Evolutionary conservation across 2,797 vertebrate genomes (phyloP).

Genomic region (Hippocampus kuda): DNA sequence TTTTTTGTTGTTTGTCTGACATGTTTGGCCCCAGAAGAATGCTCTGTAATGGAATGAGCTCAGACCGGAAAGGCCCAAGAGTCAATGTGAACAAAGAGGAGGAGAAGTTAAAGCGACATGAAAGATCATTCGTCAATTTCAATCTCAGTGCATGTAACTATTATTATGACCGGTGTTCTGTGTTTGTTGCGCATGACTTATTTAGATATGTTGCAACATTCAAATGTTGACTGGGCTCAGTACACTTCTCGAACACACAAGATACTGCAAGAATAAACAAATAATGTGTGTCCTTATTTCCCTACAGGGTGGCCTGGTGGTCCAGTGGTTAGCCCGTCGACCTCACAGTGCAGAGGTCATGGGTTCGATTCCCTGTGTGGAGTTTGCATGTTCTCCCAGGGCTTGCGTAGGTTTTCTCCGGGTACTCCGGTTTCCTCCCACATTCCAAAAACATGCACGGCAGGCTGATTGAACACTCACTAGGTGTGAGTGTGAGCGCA

Average conservation of each 20-base stretch:
- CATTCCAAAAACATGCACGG: no score
- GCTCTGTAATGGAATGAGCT: constrained; percentile 55
- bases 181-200: constrained; percentile 48
- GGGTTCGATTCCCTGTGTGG: no score
- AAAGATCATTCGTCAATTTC: constrained; percentile 61
- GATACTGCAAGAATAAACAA: background rate
- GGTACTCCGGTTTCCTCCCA: no score
- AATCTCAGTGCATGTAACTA: constrained; percentile 47
- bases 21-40: constrained; percentile 39
- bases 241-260: background rate
- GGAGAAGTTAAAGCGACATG: constrained; percentile 48
- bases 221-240: background rate
- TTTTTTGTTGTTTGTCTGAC: constrained; percentile 32
- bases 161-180: constrained; percentile 39
- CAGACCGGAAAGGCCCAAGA: constrained; percentile 43
- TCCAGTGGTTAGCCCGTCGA: no score
- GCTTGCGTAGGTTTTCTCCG: no score
- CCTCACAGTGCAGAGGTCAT: no score
- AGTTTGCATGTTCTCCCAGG: no score
- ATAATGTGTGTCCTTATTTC: no score
- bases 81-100: constrained; percentile 38
- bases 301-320: no score
- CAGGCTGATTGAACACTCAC: no score
- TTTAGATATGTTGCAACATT: constrained; percentile 34
- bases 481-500: no score